These are phyloP conservation scores for Proctacanthus coquilletti DNA, from an alignment of 1,140 invertebrate species.

Conservation along the genomic window DNA sequence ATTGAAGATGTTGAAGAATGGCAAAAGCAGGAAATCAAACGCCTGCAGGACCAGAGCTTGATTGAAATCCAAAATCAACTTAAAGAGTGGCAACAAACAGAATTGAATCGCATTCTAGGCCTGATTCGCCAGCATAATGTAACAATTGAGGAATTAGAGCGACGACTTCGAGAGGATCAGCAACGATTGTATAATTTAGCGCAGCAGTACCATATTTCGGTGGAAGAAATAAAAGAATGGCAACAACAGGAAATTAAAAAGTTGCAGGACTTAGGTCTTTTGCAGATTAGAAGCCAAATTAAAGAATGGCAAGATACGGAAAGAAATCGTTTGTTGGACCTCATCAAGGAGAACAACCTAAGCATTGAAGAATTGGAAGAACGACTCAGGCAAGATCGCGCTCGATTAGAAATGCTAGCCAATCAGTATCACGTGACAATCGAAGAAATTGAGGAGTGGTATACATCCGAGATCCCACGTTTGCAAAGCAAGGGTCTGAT, in stretches of 20 bases:
- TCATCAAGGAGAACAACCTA: slow-evolving; percentile 16
- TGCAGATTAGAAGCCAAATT: slow-evolving; percentile 27
- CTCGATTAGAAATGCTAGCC: slow-evolving; percentile 14
- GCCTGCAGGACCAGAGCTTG: slow-evolving; percentile 23
- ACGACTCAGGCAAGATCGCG: slow-evolving; percentile 16
- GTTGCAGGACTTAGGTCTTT: slow-evolving; percentile 20
- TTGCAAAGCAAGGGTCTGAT: slow-evolving; percentile 20
- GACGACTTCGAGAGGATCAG: slow-evolving; percentile 17
- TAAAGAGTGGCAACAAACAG: slow-evolving; percentile 22
- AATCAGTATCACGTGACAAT: slow-evolving; percentile 21
- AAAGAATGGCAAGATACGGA: slow-evolving; percentile 23
- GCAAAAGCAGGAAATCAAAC: slow-evolving; percentile 20
- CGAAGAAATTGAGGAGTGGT: slow-evolving; percentile 23
- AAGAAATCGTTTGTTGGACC: slow-evolving; percentile 19
- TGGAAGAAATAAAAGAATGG: slow-evolving; percentile 23
- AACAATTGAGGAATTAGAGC: slow-evolving; percentile 21
- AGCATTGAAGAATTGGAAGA: slow-evolving; percentile 19
- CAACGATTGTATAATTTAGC: slow-evolving; percentile 17
- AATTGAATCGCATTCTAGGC: slow-evolving; percentile 15
- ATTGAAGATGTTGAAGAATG: slow-evolving; percentile 23
- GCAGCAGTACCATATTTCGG: slow-evolving; percentile 20
- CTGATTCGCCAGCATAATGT: slow-evolving; percentile 19
- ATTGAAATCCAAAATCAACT: too few relatives aligned
- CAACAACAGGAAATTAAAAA: slow-evolving; percentile 22
- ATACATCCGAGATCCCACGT: slow-evolving; percentile 17